Percentiles rank a stretch among this genome's conserved stretches.
phyloP scores from a whole-genome alignment of 37 sponge, comb jelly and placozoan genomes.

The Cliona cf. orientalis region DNA sequence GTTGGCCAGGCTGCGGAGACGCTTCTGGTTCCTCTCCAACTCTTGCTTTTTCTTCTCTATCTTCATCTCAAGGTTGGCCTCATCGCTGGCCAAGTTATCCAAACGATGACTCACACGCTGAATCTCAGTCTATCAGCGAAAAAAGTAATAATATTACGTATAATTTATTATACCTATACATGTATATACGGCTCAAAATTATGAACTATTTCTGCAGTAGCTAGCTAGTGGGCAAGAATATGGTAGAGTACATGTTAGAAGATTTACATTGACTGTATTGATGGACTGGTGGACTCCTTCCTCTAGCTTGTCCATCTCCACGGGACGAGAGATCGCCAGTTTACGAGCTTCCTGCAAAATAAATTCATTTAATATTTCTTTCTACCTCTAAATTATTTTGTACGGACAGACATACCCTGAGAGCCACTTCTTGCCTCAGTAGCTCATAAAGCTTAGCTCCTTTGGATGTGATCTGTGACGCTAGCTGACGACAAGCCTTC shows the following conservation, averaged over 20 bases:
- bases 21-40: conserved; percentile 91
- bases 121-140: conserved; percentile 62
- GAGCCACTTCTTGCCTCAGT: conserved; percentile 86
- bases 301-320: conserved; percentile 92
- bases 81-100: conserved; percentile 92
- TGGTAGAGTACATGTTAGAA: too few species aligned
- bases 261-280: conserved; percentile 66
- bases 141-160: background rate
- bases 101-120: conserved; percentile 74
- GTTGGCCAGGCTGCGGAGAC: conserved; percentile 87
- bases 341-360: conserved; percentile 64
- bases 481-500: conserved; percentile 91
- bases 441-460: conserved; percentile 94
- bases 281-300: conserved; percentile 73
- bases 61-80: conserved; percentile 90
- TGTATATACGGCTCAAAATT: too few species aligned
- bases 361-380: background rate
- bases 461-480: conserved; percentile 89
- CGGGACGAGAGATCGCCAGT: conserved; percentile 68
- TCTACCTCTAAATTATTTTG: background rate
- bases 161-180: background rate
- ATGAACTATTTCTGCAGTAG: too few species aligned
- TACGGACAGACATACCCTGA: conserved; percentile 73
- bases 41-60: conserved; percentile 97
- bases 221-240: too few species aligned